Percentiles rank a stretch among this genome's conserved stretches.
Conservation (phyloP, 2,888 invertebrate species). For the Phyto melanocephala region DNA sequence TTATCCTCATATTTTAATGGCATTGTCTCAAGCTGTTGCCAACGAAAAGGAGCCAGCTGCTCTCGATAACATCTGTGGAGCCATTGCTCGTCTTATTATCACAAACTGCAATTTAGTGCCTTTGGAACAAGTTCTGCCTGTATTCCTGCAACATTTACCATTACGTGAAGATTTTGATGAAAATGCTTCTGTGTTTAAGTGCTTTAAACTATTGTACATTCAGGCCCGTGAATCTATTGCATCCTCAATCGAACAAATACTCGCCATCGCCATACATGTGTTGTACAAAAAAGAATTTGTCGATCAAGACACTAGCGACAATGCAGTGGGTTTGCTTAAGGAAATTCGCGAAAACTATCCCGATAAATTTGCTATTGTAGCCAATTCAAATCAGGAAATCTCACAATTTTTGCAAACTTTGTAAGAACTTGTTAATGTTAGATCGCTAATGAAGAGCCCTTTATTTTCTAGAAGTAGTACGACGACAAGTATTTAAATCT, state of each 20-base stretch:
- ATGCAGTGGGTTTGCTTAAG: conserved; percentile 80
- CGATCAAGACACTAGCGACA: conserved; percentile 69
- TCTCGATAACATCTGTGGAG: conserved; percentile 88
- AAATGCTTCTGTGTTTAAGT: conserved; percentile 84
- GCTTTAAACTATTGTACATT: conserved; percentile 83
- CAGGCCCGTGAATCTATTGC: conserved; percentile 81
- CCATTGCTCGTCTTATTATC: conserved; percentile 86
- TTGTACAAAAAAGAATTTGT: conserved; percentile 81
- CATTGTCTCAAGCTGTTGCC: conserved; percentile 83
- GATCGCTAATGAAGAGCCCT: neutral
- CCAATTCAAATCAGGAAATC: conserved; percentile 75
- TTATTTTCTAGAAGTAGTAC: conserved; percentile 24
- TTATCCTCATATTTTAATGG: conserved; percentile 83
- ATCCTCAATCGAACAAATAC: conserved; percentile 80
- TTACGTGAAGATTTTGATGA: conserved; percentile 87
- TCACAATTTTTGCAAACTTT: conserved; percentile 73
- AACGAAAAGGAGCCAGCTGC: conserved; percentile 84
- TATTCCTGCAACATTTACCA: conserved; percentile 85
- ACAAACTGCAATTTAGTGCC: conserved; percentile 83
- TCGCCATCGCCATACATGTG: conserved; percentile 81
- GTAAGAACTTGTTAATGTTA: conserved; percentile 62
- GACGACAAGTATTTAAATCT: conserved; percentile 31
- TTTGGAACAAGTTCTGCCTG: conserved; percentile 86
- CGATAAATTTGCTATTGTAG: conserved; percentile 80
- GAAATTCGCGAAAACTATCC: conserved; percentile 81